phyloP scores from a whole-genome alignment of 1,140 invertebrate species.

The Cheumatopsyche charites region DNA sequence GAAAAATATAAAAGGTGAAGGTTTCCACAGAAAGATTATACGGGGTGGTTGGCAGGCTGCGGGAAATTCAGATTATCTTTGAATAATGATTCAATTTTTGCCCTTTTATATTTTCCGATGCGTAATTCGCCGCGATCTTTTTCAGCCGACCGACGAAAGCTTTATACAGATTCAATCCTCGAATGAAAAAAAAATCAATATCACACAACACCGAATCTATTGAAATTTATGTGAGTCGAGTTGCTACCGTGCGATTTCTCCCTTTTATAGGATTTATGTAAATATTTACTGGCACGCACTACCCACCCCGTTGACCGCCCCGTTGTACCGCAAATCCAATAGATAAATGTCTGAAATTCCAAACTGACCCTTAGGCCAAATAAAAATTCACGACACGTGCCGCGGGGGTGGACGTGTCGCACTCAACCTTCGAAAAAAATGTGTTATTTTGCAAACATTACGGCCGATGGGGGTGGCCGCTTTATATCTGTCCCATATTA shows the following conservation, averaged over 20 bases:
- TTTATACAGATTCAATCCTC: not conserved
- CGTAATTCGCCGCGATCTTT: constrained; percentile 37
- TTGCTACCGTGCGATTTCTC: not conserved
- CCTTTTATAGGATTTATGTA: constrained; percentile 34
- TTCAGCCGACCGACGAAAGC: constrained; percentile 12
- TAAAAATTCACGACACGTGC: constrained; percentile 35
- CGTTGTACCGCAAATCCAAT: constrained; percentile 31
- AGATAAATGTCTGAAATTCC: constrained; percentile 44
- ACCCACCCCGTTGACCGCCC: not conserved
- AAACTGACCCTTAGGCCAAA: constrained; percentile 41
- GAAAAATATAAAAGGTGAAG: constrained; percentile 21
- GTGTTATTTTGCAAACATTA: constrained; percentile 42
- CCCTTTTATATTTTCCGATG: constrained; percentile 47
- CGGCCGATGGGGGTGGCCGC: not conserved
- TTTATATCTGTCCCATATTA: too few species aligned
- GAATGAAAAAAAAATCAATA: not conserved
- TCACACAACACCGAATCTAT: constrained; percentile 8
- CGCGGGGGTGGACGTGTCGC: constrained; percentile 29
- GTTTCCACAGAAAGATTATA: constrained; percentile 27
- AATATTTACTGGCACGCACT: constrained; percentile 34
- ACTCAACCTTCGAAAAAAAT: constrained; percentile 35
- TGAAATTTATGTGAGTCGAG: not conserved
- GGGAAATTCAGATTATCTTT: constrained; percentile 48
- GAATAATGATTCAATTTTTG: constrained; percentile 49
- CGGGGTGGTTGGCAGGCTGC: constrained; percentile 35